Conservation (phyloP, 2,888 invertebrate species). For the Hipparchia semele region DNA sequence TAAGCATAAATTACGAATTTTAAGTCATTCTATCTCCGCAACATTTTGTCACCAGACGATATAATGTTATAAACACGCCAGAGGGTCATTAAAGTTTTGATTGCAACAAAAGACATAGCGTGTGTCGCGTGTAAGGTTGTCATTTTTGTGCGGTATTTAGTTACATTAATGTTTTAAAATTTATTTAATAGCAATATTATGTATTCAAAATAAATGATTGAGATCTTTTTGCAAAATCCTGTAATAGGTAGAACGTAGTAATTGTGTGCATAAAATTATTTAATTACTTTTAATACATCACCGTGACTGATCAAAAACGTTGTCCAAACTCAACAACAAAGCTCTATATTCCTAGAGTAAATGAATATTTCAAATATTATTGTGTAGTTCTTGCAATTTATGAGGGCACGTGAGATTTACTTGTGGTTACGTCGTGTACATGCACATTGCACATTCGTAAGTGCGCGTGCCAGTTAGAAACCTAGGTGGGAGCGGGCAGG, state of each 20-base stretch:
- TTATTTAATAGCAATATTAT: background rate
- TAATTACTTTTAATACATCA: too few relatives aligned
- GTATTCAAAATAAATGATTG: background rate
- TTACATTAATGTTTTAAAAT: slow-evolving; percentile 28
- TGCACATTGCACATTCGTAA: too few relatives aligned
- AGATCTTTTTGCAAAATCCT: background rate
- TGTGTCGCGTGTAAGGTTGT: slow-evolving; percentile 52
- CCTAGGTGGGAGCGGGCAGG: too few relatives aligned
- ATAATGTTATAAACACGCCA: slow-evolving; percentile 63
- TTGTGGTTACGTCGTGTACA: too few relatives aligned
- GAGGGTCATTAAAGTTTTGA: slow-evolving; percentile 62
- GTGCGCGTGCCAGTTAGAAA: too few relatives aligned
- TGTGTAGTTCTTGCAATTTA: too few relatives aligned
- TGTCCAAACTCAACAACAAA: too few relatives aligned
- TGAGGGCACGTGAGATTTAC: too few relatives aligned
- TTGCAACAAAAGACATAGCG: slow-evolving; percentile 52
- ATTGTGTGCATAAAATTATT: too few relatives aligned
- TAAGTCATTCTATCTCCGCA: slow-evolving; percentile 29
- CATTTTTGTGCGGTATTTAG: slow-evolving; percentile 42
- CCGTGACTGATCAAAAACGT: too few relatives aligned
- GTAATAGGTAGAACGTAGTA: background rate
- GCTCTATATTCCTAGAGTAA: too few relatives aligned
- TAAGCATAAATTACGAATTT: slow-evolving; percentile 1
- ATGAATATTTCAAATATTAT: too few relatives aligned
- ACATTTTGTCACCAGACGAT: slow-evolving; percentile 47